Evolutionary conservation across 1,140 invertebrate genomes (phyloP).

Genomic region (Bilobella aurantiaca): DNA sequence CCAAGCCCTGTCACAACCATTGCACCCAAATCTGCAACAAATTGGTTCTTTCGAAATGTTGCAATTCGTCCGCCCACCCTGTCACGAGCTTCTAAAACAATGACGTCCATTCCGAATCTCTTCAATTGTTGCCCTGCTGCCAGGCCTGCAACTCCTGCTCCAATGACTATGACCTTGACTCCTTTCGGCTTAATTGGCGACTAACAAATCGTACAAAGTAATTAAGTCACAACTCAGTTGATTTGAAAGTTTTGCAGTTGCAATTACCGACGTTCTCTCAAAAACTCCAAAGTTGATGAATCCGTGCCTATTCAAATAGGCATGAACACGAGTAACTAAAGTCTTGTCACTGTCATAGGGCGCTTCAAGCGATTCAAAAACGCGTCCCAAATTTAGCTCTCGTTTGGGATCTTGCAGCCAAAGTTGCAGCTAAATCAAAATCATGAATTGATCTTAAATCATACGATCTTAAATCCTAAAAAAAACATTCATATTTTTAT

Average conservation of each 20-base stretch:
- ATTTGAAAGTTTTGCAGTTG: not conserved
- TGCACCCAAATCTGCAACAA: slow-evolving; percentile 86
- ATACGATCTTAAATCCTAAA: too few species aligned
- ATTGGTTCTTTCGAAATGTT: slow-evolving; percentile 88
- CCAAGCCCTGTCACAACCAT: slow-evolving; percentile 72
- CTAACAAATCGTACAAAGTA: not conserved
- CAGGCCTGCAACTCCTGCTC: slow-evolving; percentile 86
- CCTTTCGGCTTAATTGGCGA: slow-evolving; percentile 52
- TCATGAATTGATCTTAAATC: slow-evolving; percentile 19
- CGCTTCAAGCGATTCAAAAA: slow-evolving; percentile 68
- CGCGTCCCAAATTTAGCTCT: slow-evolving; percentile 74
- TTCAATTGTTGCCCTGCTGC: slow-evolving; percentile 87
- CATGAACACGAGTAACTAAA: slow-evolving; percentile 72
- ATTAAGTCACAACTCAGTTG: not conserved
- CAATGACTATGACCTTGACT: slow-evolving; percentile 88
- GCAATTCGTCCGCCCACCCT: slow-evolving; percentile 91
- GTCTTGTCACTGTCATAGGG: slow-evolving; percentile 84
- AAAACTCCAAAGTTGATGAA: slow-evolving; percentile 98
- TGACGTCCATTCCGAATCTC: slow-evolving; percentile 92
- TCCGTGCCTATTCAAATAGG: slow-evolving; percentile 88
- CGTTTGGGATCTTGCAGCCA: slow-evolving; percentile 94
- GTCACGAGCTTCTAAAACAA: slow-evolving; percentile 89
- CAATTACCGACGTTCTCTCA: slow-evolving; percentile 61
- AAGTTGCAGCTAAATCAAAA: slow-evolving; percentile 61
- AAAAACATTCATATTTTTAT: not conserved